Evolutionary conservation across 2,113 vertebrate genomes (phyloP), one percentile per base, ranked within the genome.

Genomic region (Hemiscyllium ocellatum): DNA sequence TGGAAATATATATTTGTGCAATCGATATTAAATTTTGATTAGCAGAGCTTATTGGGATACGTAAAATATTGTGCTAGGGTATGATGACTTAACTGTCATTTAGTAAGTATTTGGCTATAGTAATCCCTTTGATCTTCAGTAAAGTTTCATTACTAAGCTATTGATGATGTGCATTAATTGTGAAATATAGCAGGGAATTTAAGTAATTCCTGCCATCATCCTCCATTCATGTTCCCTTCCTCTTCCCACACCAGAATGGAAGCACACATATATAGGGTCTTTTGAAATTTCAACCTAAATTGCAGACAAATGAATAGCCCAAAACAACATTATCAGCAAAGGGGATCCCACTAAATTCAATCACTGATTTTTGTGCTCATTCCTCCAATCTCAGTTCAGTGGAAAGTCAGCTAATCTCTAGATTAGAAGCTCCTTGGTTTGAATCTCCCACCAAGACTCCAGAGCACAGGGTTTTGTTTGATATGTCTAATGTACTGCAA

Each of bases 81-180:
- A 96, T 96, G 96, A 4, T 12, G 97, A 96, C 29, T 68, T 76
- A 50, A 61, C 0, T 96, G 56, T 61, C 69, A 69, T 87, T 80
- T 4, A 56, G 96, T 68, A 96, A 72, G 87, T 0, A 96, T 95
- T 17, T 85, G 91, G 0, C 24, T 7, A 37, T 86, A 15, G 0
- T 52, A 7, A 90, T 96, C 96, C 12, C 56, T 95, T 97, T 97
- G 94, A 97, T 97, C 65, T 96, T 96, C 96, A 86, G 52, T 96
- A 65, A 93, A 96, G 19, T 96, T 96, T 96, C 91, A 69, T 83
- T 96, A 96, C 97, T 96, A 97, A 96, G 90, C 4, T 37, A 94
- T 95, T 96, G 96, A 96, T 94, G 26, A 61, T 96, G 72, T 96
- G 29, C 96, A 19, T 96, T 97, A 96, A 97, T 97, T 97, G 96